Conservation (phyloP, 2,888 invertebrate genomes). For the Gastrophysa polygoni region DNA sequence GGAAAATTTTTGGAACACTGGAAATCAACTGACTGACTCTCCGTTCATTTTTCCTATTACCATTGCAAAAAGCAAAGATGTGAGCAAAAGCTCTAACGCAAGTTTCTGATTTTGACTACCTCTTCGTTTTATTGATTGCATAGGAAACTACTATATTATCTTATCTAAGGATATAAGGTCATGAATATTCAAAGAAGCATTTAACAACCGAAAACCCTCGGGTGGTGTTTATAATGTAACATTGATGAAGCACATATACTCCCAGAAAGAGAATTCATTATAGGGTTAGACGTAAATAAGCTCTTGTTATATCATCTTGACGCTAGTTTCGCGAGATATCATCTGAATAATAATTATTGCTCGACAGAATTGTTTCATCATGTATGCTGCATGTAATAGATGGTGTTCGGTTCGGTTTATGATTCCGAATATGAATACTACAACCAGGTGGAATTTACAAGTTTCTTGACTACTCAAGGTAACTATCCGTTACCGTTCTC, state of each 20-base stretch:
- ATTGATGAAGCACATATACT: slow-evolving; percentile 17
- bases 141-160: slow-evolving; percentile 18
- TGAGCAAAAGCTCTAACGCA: background rate
- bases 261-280: slow-evolving; percentile 15
- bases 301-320: slow-evolving; percentile 11
- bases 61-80: no score
- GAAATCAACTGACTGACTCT: no score
- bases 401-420: no score
- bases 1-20: no score
- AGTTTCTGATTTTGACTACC: slow-evolving; percentile 1
- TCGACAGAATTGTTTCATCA: background rate
- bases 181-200: slow-evolving; percentile 22
- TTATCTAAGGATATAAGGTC: slow-evolving; percentile 20
- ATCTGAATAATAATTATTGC: background rate
- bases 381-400: no score
- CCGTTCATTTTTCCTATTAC: no score
- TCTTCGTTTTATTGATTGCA: slow-evolving; percentile 13
- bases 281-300: slow-evolving; percentile 15
- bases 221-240: slow-evolving; percentile 20
- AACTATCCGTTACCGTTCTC: no score
- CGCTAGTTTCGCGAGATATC: background rate
- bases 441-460: no score
- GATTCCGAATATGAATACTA: no score
- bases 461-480: no score
- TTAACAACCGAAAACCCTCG: slow-evolving; percentile 17